A percentile compares a stretch with the other conserved stretches of the same genome.
These are phyloP conservation scores for Prochilodus magdalenae DNA, from an alignment of 2,113 vertebrate species.

Conservation along the genomic window DNA sequence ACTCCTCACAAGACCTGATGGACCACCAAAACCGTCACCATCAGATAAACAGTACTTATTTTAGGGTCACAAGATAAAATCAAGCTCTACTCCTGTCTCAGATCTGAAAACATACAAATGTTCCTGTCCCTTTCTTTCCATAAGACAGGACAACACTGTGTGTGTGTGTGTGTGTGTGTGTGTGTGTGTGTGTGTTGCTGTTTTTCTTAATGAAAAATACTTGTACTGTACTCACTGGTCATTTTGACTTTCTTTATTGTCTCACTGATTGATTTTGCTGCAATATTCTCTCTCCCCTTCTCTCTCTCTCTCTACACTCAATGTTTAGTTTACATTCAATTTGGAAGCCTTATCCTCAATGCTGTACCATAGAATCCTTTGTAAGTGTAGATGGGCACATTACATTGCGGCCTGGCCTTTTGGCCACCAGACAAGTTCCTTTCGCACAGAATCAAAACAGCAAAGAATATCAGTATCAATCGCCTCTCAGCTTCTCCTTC, in stretches of 20 bases:
- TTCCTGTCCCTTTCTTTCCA: too few relatives aligned
- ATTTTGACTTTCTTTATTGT: background rate
- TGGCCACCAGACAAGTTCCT: conserved; percentile 64
- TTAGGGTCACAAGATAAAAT: too few relatives aligned
- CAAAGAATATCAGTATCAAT: conserved; percentile 34
- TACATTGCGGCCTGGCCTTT: conserved; percentile 66
- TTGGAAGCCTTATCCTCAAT: background rate
- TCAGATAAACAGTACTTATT: too few relatives aligned
- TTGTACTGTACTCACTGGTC: too few relatives aligned
- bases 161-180: too few relatives aligned
- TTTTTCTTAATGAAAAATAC: too few relatives aligned
- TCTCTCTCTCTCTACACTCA: conserved; percentile 21
- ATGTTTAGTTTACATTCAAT: conserved; percentile 34
- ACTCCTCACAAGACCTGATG: too few relatives aligned
- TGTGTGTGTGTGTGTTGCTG: too few relatives aligned
- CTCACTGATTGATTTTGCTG: background rate
- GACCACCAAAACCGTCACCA: too few relatives aligned
- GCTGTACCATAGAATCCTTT: conserved; percentile 30
- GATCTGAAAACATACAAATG: too few relatives aligned
- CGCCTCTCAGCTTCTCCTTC: conserved; percentile 2
- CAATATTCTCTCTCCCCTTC: background rate
- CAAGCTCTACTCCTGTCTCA: too few relatives aligned
- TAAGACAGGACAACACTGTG: too few relatives aligned
- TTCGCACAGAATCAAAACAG: conserved; percentile 55
- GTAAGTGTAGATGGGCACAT: conserved; percentile 60